A percentile compares a stretch with the other conserved stretches of the same genome.
phyloP scores from a whole-genome alignment of 2,113 vertebrate genomes.

The Oreocharis arfaki region DNA sequence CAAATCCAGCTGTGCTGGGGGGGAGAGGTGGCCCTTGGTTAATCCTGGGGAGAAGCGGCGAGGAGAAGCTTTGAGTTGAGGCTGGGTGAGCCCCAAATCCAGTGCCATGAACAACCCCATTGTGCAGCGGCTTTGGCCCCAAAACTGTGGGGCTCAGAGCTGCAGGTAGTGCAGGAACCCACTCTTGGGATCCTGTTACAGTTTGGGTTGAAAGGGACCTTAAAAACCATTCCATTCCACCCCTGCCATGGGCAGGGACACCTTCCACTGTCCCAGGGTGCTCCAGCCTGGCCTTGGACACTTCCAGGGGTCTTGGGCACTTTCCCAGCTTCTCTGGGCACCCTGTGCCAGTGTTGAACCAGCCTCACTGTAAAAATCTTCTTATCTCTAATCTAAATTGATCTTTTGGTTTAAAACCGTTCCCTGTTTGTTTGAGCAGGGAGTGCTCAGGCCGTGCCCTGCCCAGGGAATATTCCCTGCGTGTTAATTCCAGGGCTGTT shows the following conservation, averaged over 20 bases:
- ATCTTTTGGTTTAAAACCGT: background rate
- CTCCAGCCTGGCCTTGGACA: background rate
- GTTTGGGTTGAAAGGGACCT: background rate
- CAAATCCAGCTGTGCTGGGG: background rate
- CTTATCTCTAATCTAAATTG: background rate
- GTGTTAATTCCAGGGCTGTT: background rate
- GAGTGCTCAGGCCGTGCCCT: background rate
- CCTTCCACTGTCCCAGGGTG: background rate
- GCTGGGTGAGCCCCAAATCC: background rate
- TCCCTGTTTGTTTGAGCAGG: background rate
- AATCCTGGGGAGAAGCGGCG: background rate
- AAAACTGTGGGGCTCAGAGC: background rate
- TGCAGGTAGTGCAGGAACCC: background rate
- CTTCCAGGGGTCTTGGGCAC: background rate
- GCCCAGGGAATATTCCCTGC: background rate
- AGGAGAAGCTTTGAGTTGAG: background rate
- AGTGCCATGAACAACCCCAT: fast-evolving
- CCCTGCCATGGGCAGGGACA: background rate
- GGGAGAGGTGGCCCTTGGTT: background rate
- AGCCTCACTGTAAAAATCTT: background rate
- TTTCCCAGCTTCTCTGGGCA: background rate
- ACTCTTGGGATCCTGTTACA: background rate
- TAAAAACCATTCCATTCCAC: background rate
- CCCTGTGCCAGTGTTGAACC: background rate
- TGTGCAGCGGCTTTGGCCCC: background rate